A percentile compares a stretch with the other conserved stretches of the same genome.
phyloP scores from a whole-genome alignment of 2,888 invertebrate species.

The Plagiodera versicolora region DNA sequence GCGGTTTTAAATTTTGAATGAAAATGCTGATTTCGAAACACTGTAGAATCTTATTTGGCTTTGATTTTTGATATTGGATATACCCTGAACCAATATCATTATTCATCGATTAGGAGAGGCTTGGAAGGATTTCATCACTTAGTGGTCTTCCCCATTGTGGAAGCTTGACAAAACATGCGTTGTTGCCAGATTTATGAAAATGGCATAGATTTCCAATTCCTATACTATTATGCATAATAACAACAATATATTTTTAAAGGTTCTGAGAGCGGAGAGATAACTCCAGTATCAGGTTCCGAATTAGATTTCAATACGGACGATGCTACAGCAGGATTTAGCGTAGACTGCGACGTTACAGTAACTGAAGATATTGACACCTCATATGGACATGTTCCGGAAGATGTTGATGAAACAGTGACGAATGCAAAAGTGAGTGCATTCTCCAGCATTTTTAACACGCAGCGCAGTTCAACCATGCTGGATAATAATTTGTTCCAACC shows the following conservation, averaged over 20 bases:
- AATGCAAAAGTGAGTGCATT: constrained; percentile 27
- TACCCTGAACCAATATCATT: no score
- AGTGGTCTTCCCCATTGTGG: no score
- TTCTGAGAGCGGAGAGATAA: constrained; percentile 62
- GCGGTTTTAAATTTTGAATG: no score
- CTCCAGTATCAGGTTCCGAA: constrained; percentile 70
- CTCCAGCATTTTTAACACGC: constrained; percentile 17
- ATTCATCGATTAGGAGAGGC: no score
- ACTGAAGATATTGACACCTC: constrained; percentile 49
- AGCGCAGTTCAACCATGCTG: constrained; percentile 8
- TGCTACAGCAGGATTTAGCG: constrained; percentile 66
- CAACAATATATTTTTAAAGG: neutral
- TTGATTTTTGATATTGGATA: no score
- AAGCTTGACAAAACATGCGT: no score
- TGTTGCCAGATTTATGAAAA: no score
- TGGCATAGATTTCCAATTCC: no score
- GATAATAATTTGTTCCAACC: constrained; percentile 35
- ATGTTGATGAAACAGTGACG: constrained; percentile 35
- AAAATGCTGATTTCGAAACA: no score
- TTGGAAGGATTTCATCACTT: no score
- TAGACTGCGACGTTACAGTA: constrained; percentile 57
- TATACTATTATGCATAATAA: neutral
- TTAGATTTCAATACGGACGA: constrained; percentile 68
- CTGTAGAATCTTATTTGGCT: no score
- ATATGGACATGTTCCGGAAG: constrained; percentile 34